These are phyloP conservation scores for Aphaenogaster ashmeadi DNA, from an alignment of 1,140 invertebrate genomes.

Conservation along the genomic window DNA sequence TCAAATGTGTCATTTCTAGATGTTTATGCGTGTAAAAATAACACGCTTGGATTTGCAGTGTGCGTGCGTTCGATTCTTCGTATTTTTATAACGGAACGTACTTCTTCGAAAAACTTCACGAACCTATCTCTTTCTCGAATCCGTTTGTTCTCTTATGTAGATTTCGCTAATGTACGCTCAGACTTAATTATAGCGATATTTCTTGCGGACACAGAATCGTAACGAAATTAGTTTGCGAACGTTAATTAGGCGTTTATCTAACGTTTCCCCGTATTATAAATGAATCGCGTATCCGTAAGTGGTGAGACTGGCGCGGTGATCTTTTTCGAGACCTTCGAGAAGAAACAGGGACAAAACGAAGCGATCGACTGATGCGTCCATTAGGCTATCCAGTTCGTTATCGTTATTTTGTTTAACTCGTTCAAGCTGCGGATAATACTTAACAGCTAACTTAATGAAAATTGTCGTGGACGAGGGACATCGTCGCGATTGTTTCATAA, in stretches of 20 bases:
- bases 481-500: background rate
- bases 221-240: conserved; percentile 34
- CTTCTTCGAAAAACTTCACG: background rate
- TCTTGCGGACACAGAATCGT: background rate
- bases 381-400: conserved; percentile 32
- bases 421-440: conserved; percentile 9
- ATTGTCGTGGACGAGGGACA: conserved; percentile 2
- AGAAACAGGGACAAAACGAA: conserved; percentile 31
- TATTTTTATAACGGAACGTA: background rate
- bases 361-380: conserved; percentile 18
- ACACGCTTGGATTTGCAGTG: no score
- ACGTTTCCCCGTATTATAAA: conserved; percentile 25
- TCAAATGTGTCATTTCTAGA: no score
- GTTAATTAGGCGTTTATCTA: conserved; percentile 53
- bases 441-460: background rate
- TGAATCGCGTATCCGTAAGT: background rate
- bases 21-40: no score
- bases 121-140: background rate
- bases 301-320: conserved; percentile 1
- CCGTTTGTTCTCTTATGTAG: background rate
- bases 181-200: conserved; percentile 29
- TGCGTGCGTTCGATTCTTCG: background rate
- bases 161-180: background rate
- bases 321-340: conserved; percentile 26
- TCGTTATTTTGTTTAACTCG: conserved; percentile 29